Base-by-base conservation (phyloP, 2,113 vertebrate genomes). In the Silurus glanis region DNA sequence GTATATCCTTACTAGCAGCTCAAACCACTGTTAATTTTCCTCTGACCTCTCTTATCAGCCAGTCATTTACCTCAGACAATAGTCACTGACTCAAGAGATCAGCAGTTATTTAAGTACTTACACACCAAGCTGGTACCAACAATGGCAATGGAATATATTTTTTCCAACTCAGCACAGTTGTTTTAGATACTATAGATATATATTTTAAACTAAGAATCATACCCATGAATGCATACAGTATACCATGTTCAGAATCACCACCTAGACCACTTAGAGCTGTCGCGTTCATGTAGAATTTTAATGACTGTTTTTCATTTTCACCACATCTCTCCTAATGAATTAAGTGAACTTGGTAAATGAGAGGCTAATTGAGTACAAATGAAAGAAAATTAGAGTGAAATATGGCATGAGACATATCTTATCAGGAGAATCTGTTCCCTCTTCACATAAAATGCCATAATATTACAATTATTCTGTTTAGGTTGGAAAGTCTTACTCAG, bases 261-360 rank as follows among this genome's bases (percentile, higher is more conserved):
- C 14, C 37, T 83, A 9, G 7, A 17, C 23, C 14, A 56, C 17
- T 69, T 64, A n/a, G 19, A 51, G 80, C 80, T 64, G 80, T 51
- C 6, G 49, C 45, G 16, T 71, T 56, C 19, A 23, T 59, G 56
- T 45, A 13, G 9, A 45, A 61, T 61, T 45, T 37, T 80, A 80
- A 80, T 80, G 59, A 83, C 66, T 71, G 47, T 28, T 67, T 51
- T 67, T 47, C n/a, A 66, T 69, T 83, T 83, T 83, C 66, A 45
- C 9, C 12, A 23, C 66, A 37, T 83, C 61, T 69, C 17, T 72
- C 6, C 6, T 58, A 67, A 83, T 83, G 17, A 72, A 62, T n/a
- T 51, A 49, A 64, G 21, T 51, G 55, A 84, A 75, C 83, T 75
- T 28, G 28, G 37, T 37, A 62, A 62, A 76, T 7, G 21, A 84